A percentile compares a stretch with the other conserved stretches of the same genome.
Evolutionary conservation across 1,140 invertebrate genomes (phyloP).

Genomic region (Kradibia gibbosae): DNA sequence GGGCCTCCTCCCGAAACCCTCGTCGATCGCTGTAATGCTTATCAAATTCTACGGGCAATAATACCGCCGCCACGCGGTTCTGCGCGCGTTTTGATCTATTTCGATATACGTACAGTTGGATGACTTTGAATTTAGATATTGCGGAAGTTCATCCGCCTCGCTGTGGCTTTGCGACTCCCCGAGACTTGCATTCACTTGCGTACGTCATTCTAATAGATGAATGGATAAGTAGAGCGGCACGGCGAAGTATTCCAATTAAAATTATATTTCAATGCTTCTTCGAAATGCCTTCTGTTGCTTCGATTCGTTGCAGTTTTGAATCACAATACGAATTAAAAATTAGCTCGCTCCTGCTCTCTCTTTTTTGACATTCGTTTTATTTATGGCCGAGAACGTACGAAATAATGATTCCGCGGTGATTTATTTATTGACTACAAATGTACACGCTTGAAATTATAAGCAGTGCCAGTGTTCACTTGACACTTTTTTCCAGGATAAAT

Average conservation of each 20-base stretch:
- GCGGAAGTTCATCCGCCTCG: conserved; percentile 21
- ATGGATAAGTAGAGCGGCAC: not conserved
- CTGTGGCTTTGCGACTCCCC: not conserved
- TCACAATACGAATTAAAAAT: no score
- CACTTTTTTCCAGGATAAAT: no score
- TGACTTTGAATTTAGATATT: conserved; percentile 49
- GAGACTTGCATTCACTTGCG: not conserved
- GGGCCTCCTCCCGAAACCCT: not conserved
- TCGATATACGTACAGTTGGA: conserved; percentile 38
- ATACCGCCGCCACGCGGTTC: conserved; percentile 54
- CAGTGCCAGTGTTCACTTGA: no score
- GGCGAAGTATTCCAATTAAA: not conserved
- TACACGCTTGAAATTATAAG: no score
- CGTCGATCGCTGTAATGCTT: conserved; percentile 51
- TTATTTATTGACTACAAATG: no score
- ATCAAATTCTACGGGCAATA: conserved; percentile 64
- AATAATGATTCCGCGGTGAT: no score
- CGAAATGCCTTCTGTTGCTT: no score
- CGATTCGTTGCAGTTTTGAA: no score
- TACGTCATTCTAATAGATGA: conserved; percentile 6
- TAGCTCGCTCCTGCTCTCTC: no score
- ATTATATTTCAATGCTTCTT: not conserved
- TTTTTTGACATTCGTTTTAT: no score
- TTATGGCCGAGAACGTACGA: no score
- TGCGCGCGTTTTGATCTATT: conserved; percentile 57